A percentile compares a stretch with the other conserved stretches of the same genome.
Conservation (phyloP, 2,888 invertebrate species). For the Eilema depressum region DNA sequence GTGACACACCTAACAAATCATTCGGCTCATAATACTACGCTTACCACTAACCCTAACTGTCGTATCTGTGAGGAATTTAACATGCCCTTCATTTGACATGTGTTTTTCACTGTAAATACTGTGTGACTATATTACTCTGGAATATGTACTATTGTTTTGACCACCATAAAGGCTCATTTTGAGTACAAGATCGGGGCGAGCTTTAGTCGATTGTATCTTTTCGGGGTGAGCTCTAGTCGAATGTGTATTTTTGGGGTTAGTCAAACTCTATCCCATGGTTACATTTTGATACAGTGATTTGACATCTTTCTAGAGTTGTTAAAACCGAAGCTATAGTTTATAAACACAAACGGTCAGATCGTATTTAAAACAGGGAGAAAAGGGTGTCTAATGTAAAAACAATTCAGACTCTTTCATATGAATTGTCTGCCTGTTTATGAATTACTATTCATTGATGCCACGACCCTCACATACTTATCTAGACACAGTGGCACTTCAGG, state of each 20-base stretch:
- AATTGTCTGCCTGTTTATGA: too few relatives aligned
- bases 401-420: neutral
- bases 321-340: neutral
- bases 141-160: slow-evolving; percentile 24
- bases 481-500: neutral
- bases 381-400: neutral
- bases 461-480: neutral
- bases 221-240: too few relatives aligned
- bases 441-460: neutral
- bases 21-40: slow-evolving; percentile 64
- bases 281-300: neutral
- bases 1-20: slow-evolving; percentile 68
- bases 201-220: neutral
- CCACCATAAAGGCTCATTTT: slow-evolving; percentile 17
- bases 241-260: too few relatives aligned
- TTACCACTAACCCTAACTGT: slow-evolving; percentile 70
- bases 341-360: neutral
- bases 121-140: slow-evolving; percentile 6
- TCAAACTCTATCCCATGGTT: neutral
- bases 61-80: slow-evolving; percentile 56
- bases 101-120: slow-evolving; percentile 38
- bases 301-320: neutral
- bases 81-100: slow-evolving; percentile 17
- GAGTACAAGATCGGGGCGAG: neutral
- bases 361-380: neutral